phyloP scores from a whole-genome alignment of 2,888 invertebrate species.

The Cylindroiulus punctatus region DNA sequence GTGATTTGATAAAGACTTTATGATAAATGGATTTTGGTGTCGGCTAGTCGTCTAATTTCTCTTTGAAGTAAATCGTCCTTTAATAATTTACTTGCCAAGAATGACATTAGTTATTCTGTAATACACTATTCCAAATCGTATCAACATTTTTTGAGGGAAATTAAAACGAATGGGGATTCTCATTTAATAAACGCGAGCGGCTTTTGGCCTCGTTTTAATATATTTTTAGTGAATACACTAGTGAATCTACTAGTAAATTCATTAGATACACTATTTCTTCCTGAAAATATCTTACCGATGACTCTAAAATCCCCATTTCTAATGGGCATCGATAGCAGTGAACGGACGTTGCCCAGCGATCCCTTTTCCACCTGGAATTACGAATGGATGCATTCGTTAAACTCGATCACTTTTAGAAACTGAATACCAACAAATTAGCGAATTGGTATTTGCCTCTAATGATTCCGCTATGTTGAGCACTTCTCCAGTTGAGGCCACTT shows the following conservation, averaged over 20 bases:
- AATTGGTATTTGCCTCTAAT: conserved; percentile 62
- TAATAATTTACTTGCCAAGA: too few species aligned
- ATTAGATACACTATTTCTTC: too few species aligned
- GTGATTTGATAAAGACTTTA: too few species aligned
- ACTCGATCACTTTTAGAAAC: background rate
- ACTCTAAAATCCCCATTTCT: conserved; percentile 68
- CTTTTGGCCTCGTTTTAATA: background rate
- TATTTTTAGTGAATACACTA: background rate
- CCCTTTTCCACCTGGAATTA: conserved; percentile 64
- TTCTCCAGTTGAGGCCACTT: conserved; percentile 69
- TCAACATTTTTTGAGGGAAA: background rate
- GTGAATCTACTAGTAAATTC: too few species aligned
- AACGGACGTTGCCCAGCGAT: conserved; percentile 66
- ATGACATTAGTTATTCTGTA: too few species aligned
- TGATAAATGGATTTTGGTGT: background rate
- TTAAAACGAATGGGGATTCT: background rate
- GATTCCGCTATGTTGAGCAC: conserved; percentile 69
- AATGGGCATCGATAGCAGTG: conserved; percentile 69
- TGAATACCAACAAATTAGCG: background rate
- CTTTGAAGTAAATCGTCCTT: too few species aligned
- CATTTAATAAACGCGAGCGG: background rate
- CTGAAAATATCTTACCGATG: conserved; percentile 66
- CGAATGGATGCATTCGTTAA: conserved; percentile 2
- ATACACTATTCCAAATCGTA: too few species aligned
- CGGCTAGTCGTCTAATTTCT: too few species aligned